phyloP scores from a whole-genome alignment of 2,113 vertebrate genomes.

The Myiagra hebetior region DNA sequence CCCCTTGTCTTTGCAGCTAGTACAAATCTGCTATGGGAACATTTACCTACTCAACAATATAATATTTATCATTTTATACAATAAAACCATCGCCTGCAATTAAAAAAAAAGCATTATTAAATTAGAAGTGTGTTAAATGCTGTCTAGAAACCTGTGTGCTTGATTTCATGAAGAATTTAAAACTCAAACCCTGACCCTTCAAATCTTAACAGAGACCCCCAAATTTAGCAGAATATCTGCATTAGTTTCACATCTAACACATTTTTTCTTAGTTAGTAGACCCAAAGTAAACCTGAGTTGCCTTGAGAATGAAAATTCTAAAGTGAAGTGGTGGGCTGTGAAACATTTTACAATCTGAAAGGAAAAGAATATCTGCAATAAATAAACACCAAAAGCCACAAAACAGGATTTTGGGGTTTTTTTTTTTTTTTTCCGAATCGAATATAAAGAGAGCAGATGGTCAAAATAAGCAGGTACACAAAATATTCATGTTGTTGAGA shows the following conservation, averaged over 20 bases:
- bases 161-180: not conserved
- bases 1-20: not conserved
- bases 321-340: not conserved
- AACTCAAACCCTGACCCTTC: not conserved
- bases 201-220: not conserved
- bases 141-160: not conserved
- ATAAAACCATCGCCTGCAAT: not conserved
- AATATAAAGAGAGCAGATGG: not conserved
- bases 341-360: not conserved
- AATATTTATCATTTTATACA: not conserved
- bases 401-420: accelerated
- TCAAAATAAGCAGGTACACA: not conserved
- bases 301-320: not conserved
- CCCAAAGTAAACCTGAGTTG: not conserved
- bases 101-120: not conserved
- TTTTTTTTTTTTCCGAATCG: not conserved
- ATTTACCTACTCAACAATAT: not conserved
- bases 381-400: not conserved
- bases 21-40: not conserved
- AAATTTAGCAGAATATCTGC: not conserved
- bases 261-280: not conserved
- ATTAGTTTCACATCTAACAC: not conserved
- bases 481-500: not conserved
- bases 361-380: not conserved
- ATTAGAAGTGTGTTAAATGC: not conserved